Evolutionary conservation across 92 coral and sea anemone species (phyloP), one percentile per base, ranked within the genome.

Genomic region (Phenganax marumi): DNA sequence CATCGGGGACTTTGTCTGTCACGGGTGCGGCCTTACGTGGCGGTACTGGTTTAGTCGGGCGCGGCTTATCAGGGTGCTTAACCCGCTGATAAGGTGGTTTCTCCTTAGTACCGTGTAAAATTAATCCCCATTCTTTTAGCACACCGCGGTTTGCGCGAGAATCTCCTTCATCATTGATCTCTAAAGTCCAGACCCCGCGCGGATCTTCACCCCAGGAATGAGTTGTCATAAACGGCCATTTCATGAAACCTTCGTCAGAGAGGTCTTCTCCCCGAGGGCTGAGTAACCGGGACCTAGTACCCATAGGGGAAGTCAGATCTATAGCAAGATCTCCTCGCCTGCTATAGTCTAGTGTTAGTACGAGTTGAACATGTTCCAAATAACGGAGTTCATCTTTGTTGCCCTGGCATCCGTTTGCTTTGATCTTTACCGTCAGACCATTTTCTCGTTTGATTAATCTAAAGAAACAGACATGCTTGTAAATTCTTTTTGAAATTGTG

Each of bases 161-260:
- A 70, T 89, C 95, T 2, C 99, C 99, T 22, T 91, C 83, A 86
- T 96, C 99, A 66, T 92, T 90, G 70, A 96, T 96, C 72, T 96
- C 97, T 57, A 96, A 81, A 22, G 97, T 96, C 99, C 99, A 96
- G 48, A 87, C 87, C n/a, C 99, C 99, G 25, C 97, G 84, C 8
- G 99, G 99, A 80, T 96, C 99, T 92, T 96, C 99, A 23, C 99
- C 99, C 99, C 99, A 96, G 6, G 97, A 89, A 56, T 96, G 99
- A 58, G 99, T 96, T 49, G 99, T 96, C 99, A 96, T 96, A 65
- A 96, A 96, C 70, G 99, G 99, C 99, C 99, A 96, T 85, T 96
- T 96, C 55, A 97, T 87, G 85, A 96, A 96, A n/a, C 99, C 99
- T 84, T 96, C 99, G 78, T 92, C 92, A 10, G 99, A 96, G 84